Evolutionary conservation across 2,797 vertebrate genomes (phyloP), one percentile per base, ranked within the genome.

Genomic region (Luscinia luscinia): DNA sequence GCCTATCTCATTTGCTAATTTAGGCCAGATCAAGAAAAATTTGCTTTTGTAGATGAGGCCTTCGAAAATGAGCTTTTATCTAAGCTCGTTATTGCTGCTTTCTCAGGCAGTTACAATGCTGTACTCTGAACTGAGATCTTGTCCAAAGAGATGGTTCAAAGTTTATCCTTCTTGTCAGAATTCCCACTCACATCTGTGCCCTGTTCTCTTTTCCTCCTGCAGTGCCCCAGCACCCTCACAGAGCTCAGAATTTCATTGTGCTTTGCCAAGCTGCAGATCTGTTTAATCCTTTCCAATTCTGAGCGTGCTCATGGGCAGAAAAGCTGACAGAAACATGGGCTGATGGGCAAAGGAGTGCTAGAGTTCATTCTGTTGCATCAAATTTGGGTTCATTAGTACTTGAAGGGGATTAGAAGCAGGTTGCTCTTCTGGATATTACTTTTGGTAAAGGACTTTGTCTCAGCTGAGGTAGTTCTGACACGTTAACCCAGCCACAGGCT

Each of bases 311-410:
- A 63, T 82, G 83, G 85, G 70, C 72, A 90, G 90, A 94, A 94
- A 94, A 91, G 85, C 87, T 91, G 91, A 94, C 93, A 93, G 79
- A 84, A 90, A 59, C 87, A 40, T 2, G 12, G 95, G 70, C 28
- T 87, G 93, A 93, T 94, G 91, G 84, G 95, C 84, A 90, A 46
- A 70, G 78, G 72, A 89, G 93, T 41, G 68, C 83, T 84, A 3
- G 83, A 84, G 93, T 94, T 96, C 93, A 89, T 90, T 94, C 94
- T 86, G 70, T 58, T 91, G 85, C 83, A 90, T 96, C 87, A 58
- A 78, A 89, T 95, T 87, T 77, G 83, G 40, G 77, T 96, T 96
- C 93, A 90, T 97, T 96, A 95, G 90, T 90, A 89, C 72, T 91
- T 46, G 95, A 77, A 87, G 73, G 81, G 87, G 92, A 94, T 95